These are phyloP conservation scores for Thecocarcelia acutangulata DNA, from an alignment of 2,888 invertebrate genomes.

Conservation along the genomic window DNA sequence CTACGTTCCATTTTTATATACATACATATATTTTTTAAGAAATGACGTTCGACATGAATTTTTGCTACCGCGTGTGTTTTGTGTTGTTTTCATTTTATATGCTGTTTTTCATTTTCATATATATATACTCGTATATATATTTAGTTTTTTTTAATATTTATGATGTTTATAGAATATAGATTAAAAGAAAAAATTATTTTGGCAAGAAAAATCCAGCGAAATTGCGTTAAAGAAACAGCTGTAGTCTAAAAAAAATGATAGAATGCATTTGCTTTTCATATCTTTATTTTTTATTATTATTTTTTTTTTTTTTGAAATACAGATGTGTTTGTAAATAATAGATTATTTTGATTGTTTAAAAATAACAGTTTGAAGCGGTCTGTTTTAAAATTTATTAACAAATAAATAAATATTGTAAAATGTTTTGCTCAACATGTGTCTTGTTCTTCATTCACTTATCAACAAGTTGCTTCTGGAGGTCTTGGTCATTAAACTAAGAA, in stretches of 20 bases:
- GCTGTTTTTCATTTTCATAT: slow-evolving; percentile 42
- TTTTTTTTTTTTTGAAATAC: slow-evolving; percentile 24
- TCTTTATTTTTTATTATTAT: too few species aligned
- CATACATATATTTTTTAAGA: background rate
- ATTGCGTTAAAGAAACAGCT: slow-evolving; percentile 40
- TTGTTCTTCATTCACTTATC: too few species aligned
- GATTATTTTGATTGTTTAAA: background rate
- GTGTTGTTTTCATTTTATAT: slow-evolving; percentile 22
- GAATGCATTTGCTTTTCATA: slow-evolving; percentile 57
- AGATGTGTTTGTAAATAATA: slow-evolving; percentile 1
- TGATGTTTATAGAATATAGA: slow-evolving; percentile 33
- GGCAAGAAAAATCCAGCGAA: slow-evolving; percentile 36
- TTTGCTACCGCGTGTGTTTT: slow-evolving; percentile 27
- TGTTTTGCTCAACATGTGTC: too few species aligned
- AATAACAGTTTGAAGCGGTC: too few species aligned
- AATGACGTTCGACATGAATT: slow-evolving; percentile 52
- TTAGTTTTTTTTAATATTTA: slow-evolving; percentile 13
- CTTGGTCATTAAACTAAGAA: too few species aligned
- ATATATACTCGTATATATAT: background rate
- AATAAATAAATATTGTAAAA: too few species aligned
- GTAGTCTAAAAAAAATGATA: slow-evolving; percentile 5
- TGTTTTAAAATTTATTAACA: too few species aligned
- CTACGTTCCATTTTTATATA: background rate
- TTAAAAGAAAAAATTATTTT: slow-evolving; percentile 16
- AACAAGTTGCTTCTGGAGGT: too few species aligned